Evolutionary conservation across 2,113 vertebrate species (phyloP).

Genomic region (Chauna torquata): DNA sequence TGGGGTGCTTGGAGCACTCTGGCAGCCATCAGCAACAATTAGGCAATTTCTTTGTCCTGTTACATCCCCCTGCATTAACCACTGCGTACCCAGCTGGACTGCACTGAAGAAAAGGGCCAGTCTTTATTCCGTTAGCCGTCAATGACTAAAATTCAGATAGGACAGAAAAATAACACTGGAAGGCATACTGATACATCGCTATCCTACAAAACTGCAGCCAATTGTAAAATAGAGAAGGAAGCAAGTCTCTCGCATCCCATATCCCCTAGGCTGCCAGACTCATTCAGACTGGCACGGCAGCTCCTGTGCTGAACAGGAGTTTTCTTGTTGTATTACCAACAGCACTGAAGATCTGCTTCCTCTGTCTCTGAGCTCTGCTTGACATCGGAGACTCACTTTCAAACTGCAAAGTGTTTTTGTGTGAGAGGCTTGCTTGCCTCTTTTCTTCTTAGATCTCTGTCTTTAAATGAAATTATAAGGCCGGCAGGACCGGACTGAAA

Average conservation of each 20-base stretch:
- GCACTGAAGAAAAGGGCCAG: not conserved
- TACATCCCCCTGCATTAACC: conserved; percentile 10
- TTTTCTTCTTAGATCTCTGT: not conserved
- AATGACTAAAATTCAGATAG: not conserved
- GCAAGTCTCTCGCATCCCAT: not conserved
- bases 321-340: conserved; percentile 4
- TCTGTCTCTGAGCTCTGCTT: not conserved
- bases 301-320: not conserved
- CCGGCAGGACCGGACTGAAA: not conserved
- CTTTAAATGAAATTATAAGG: conserved; percentile 33
- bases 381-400: not conserved
- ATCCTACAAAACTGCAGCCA: not conserved
- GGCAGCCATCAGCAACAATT: conserved; percentile 12
- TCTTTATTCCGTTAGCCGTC: conserved; percentile 13
- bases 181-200: not conserved
- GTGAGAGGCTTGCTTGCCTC: not conserved
- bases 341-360: not conserved
- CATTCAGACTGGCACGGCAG: not conserved
- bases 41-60: not conserved
- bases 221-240: not conserved
- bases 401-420: conserved; percentile 16
- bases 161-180: not conserved
- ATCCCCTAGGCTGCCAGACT: not conserved
- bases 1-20: conserved; percentile 2
- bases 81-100: not conserved